Conservation (phyloP, 2,888 invertebrate genomes). For the Notocelia uddmanniana region DNA sequence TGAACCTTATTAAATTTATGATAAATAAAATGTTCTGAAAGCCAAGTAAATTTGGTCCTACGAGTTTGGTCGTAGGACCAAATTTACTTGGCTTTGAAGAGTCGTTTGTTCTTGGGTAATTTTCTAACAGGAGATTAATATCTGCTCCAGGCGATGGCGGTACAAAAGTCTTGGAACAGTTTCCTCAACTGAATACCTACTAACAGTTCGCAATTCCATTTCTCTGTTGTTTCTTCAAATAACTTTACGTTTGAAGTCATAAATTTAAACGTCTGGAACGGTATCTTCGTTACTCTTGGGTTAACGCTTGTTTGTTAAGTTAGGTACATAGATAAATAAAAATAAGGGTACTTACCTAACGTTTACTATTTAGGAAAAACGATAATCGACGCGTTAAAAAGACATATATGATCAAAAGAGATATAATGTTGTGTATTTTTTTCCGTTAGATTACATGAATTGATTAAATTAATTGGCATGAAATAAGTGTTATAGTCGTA, state of each 20-base stretch:
- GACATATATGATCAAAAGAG: background rate
- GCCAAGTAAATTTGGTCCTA: slow-evolving; percentile 50
- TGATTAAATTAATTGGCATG: too few relatives aligned
- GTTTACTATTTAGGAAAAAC: slow-evolving; percentile 10
- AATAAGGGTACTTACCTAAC: slow-evolving; percentile 27
- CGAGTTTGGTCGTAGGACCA: too few relatives aligned
- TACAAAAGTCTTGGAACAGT: slow-evolving; percentile 52
- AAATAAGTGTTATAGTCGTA: too few relatives aligned
- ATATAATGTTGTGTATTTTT: too few relatives aligned
- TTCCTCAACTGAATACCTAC: slow-evolving; percentile 47
- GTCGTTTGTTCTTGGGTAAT: slow-evolving; percentile 52
- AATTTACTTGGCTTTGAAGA: too few relatives aligned
- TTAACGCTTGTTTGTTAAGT: slow-evolving; percentile 38
- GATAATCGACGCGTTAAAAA: slow-evolving; percentile 8
- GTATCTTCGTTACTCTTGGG: slow-evolving; percentile 30
- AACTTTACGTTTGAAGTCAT: slow-evolving; percentile 45
- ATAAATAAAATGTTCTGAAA: slow-evolving; percentile 22
- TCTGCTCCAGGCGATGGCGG: slow-evolving; percentile 54
- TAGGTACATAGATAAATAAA: too few relatives aligned
- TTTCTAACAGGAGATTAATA: slow-evolving; percentile 54
- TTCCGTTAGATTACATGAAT: background rate
- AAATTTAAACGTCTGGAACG: slow-evolving; percentile 43
- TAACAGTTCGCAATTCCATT: slow-evolving; percentile 53
- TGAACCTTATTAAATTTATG: background rate
- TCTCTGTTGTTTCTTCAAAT: slow-evolving; percentile 49